Percentiles rank a stretch among this genome's conserved stretches.
Conservation (phyloP, 2,113 vertebrate species). For the Pachycephala philippinensis region DNA sequence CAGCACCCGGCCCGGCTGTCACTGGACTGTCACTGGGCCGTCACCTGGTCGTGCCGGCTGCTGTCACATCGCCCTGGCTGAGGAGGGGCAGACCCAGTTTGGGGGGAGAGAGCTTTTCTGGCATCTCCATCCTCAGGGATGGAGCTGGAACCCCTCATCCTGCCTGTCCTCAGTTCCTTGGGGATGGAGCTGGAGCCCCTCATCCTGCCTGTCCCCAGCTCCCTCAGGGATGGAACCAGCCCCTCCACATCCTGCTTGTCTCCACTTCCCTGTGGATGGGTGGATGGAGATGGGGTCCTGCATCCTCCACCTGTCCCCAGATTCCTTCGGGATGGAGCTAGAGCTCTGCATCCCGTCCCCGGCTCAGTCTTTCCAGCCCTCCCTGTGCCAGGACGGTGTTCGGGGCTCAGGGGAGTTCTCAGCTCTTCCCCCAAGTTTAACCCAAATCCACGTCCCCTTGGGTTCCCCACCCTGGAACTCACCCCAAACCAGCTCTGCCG, state of each 20-base stretch:
- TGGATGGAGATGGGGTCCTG: neutral
- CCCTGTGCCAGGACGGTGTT: neutral
- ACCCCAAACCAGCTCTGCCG: neutral
- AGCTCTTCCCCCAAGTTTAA: neutral
- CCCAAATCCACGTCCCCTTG: fast-evolving
- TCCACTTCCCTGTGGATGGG: neutral
- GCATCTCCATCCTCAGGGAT: neutral
- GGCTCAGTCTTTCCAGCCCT: fast-evolving
- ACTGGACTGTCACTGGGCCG: fast-evolving
- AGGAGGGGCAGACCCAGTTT: fast-evolving
- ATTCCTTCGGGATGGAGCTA: neutral
- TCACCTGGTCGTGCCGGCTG: neutral
- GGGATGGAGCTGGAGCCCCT: too few relatives aligned
- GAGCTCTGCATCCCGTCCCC: fast-evolving
- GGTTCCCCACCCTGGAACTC: neutral
- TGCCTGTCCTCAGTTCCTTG: neutral
- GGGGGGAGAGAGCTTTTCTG: neutral
- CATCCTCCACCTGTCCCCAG: fast-evolving
- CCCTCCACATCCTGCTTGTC: neutral
- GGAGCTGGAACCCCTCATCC: fast-evolving
- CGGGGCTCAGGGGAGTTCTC: fast-evolving
- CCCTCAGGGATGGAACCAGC: neutral
- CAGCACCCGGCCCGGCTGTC: neutral
- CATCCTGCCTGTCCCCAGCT: neutral
- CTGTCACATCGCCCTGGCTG: neutral